phyloP scores from a whole-genome alignment of 2,797 vertebrate species.

The Enteromius radiatus region DNA sequence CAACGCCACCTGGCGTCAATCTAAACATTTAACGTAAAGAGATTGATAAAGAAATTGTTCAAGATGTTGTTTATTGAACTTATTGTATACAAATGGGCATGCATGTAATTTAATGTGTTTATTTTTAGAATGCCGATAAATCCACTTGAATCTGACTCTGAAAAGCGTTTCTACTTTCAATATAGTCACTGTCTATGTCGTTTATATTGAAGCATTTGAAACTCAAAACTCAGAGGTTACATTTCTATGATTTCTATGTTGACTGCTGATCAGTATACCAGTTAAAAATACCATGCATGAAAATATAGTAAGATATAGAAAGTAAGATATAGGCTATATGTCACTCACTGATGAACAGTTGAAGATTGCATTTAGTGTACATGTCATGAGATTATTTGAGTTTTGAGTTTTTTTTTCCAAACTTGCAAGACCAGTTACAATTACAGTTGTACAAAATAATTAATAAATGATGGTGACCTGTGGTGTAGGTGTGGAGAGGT shows the following conservation, averaged over 20 bases:
- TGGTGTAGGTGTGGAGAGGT: not conserved
- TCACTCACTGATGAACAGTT: not conserved
- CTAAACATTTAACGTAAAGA: not conserved
- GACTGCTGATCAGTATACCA: not conserved
- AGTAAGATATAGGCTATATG: not conserved
- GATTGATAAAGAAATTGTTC: not conserved
- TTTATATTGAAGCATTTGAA: not conserved
- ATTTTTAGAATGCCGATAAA: not conserved
- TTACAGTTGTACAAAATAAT: too few species aligned
- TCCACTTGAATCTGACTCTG: not conserved
- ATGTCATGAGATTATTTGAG: not conserved
- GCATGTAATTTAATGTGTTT: not conserved
- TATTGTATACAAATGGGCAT: not conserved
- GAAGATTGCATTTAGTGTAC: not conserved
- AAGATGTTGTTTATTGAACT: not conserved
- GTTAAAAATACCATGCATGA: not conserved
- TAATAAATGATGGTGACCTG: not conserved
- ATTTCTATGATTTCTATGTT: not conserved
- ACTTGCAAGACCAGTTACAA: not conserved
- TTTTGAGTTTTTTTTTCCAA: not conserved
- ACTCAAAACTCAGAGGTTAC: not conserved
- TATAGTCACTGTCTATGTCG: too few species aligned
- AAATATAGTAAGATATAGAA: not conserved
- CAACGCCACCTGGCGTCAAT: conserved; percentile 9
- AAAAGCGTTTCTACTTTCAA: not conserved